phyloP scores from a whole-genome alignment of 2,888 invertebrate genomes.

The Pseudococcus jackbeardsleyi region DNA sequence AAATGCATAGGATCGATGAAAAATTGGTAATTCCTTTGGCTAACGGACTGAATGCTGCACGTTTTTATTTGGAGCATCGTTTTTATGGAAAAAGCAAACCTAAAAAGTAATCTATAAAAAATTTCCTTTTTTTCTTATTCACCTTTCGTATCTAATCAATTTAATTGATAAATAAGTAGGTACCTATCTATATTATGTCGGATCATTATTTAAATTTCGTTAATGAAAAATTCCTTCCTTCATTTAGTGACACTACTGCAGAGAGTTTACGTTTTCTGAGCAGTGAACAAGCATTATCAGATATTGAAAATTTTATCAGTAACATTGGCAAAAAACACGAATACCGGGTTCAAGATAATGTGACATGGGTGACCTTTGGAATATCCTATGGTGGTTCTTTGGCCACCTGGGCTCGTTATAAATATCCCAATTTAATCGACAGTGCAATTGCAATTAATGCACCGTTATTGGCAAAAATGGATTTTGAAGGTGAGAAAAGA shows the following conservation, averaged over 20 bases:
- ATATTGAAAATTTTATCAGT: slow-evolving; percentile 86
- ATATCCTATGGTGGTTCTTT: slow-evolving; percentile 95
- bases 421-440: slow-evolving; percentile 89
- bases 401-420: slow-evolving; percentile 90
- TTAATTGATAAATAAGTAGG: background rate
- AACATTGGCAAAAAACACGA: slow-evolving; percentile 78
- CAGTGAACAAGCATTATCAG: slow-evolving; percentile 86
- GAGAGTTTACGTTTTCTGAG: slow-evolving; percentile 85
- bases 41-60: background rate
- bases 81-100: slow-evolving; percentile 95
- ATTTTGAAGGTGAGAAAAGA: slow-evolving; percentile 79
- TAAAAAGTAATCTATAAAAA: slow-evolving; percentile 74
- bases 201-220: background rate
- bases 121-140: too few species aligned
- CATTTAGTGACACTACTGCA: slow-evolving; percentile 82
- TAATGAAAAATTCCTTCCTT: background rate
- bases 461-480: slow-evolving; percentile 85
- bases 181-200: background rate
- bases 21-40: background rate
- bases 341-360: slow-evolving; percentile 70
- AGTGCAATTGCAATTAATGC: slow-evolving; percentile 92
- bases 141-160: slow-evolving; percentile 66
- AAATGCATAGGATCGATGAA: background rate
- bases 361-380: slow-evolving; percentile 94
- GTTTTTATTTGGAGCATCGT: slow-evolving; percentile 90